Evolutionary conservation across 2,888 invertebrate species (phyloP), one percentile per base, ranked within the genome.

Genomic region (Emmelina monodactyla): DNA sequence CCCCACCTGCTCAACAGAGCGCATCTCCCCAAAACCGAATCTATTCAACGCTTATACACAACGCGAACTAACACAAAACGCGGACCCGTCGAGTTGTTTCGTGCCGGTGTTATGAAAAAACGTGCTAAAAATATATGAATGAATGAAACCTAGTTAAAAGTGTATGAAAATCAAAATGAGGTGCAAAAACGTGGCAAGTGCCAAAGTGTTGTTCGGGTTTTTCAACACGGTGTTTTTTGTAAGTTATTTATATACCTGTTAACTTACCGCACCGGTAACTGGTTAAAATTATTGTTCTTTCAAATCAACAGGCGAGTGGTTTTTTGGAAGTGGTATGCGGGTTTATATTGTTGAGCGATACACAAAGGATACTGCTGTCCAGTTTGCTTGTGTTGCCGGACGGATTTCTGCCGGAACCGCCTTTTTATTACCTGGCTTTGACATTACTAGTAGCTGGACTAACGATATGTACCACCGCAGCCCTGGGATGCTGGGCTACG

Each of bases 401-500:
- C 40, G 80, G 82, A 33, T 78, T 80, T 22, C 63, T 88, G 37
- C 83, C 85, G 1, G 87, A 91, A 51, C 89, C 92, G 0, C 80
- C 91, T 10, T 85, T 92, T 50, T 88, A 91, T 57, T 92, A 92
- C 55, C 75, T 89, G 5, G 86, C 90, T 0, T 78, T 92, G 32
- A 87, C 85, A 2, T 62, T 89, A 33, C 82, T 89, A n/a, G 79
- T 82, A 0, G 78, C 88, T 0, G 92, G 92, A 1, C 76, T 91
- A 35, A 62, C 85, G 22, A 83, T 89, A 33, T 85, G 88, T 35
- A 75, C 86, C 4, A 83, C 86, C 1, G 86, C 89, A 2, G 84
- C 91, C 31, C 65, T 91, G 13, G 92, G 92, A 32, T 92, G 89
- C 62, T 92, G 91, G 91, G 90, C 90, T 1, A 86, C 88, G 1